A percentile compares a stretch with the other conserved stretches of the same genome.
Evolutionary conservation across 2,797 vertebrate species (phyloP).

Genomic region (Epinephelus coioides): DNA sequence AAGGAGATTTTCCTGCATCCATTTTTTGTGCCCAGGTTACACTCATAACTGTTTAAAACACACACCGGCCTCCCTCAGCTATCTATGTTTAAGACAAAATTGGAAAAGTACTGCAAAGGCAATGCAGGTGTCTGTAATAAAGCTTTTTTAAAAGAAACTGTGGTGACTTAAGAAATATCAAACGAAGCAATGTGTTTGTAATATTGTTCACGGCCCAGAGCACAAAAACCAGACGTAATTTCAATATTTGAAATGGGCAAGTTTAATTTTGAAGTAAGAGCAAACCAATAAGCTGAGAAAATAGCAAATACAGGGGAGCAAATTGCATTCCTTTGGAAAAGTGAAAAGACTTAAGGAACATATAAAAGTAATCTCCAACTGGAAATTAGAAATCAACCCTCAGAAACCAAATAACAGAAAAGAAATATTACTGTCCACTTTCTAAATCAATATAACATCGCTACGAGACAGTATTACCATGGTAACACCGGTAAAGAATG

Average conservation of each 20-base stretch:
- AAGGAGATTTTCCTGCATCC: slow-evolving; percentile 6
- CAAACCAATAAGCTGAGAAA: slow-evolving; percentile 99
- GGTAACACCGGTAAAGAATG: slow-evolving; percentile 99
- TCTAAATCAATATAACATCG: slow-evolving; percentile 99
- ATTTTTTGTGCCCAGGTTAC: slow-evolving; percentile 18
- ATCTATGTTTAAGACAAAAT: slow-evolving; percentile 35
- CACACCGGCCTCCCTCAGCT: slow-evolving; percentile 19
- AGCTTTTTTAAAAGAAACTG: slow-evolving; percentile 58
- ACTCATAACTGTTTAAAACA: slow-evolving; percentile 29
- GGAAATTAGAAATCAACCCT: slow-evolving; percentile 99
- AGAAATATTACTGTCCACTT: slow-evolving; percentile 99
- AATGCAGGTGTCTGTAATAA: slow-evolving; percentile 66
- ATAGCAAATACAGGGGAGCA: slow-evolving; percentile 93
- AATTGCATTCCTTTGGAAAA: slow-evolving; percentile 94
- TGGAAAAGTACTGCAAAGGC: slow-evolving; percentile 46
- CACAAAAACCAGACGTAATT: slow-evolving; percentile 95
- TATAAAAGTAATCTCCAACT: slow-evolving; percentile 99
- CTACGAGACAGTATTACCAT: slow-evolving; percentile 99
- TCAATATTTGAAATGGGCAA: slow-evolving; percentile 99
- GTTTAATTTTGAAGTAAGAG: slow-evolving; percentile 99
- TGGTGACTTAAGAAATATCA: slow-evolving; percentile 85
- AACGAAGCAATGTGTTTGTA: slow-evolving; percentile 83
- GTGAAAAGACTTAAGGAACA: slow-evolving; percentile 99
- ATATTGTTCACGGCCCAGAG: slow-evolving; percentile 95
- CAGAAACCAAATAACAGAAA: slow-evolving; percentile 99